Evolutionary conservation across 2,113 vertebrate species (phyloP).

Genomic region (Polypterus senegalus): DNA sequence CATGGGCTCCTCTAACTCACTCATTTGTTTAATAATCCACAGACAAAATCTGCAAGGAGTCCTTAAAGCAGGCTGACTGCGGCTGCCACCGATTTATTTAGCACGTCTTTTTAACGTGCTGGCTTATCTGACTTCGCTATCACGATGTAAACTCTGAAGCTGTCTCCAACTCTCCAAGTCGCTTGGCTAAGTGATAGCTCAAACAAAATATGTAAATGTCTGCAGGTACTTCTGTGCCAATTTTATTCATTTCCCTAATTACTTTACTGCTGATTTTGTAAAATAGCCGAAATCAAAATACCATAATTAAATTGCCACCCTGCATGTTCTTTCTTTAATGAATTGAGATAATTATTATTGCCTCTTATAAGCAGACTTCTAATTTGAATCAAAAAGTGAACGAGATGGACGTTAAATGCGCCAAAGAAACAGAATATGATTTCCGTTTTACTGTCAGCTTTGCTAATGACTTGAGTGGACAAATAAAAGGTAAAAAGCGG

Average conservation of each 20-base stretch:
- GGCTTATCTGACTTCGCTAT: too few relatives aligned
- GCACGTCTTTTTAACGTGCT: too few relatives aligned
- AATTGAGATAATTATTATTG: constrained; percentile 8
- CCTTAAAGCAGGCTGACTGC: too few relatives aligned
- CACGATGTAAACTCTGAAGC: background rate
- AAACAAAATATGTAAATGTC: constrained; percentile 14
- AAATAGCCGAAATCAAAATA: constrained; percentile 15
- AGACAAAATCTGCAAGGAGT: too few relatives aligned
- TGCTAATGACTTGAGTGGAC: too few relatives aligned
- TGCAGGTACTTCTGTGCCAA: constrained; percentile 13
- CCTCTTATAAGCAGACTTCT: constrained; percentile 6
- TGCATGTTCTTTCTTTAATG: constrained; percentile 2
- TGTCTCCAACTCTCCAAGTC: background rate
- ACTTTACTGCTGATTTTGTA: constrained; percentile 2
- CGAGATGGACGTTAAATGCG: background rate
- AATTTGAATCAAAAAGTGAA: constrained; percentile 4
- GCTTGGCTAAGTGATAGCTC: constrained; percentile 4
- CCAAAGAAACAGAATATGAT: background rate
- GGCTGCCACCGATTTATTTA: too few relatives aligned
- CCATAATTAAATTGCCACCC: constrained; percentile 10
- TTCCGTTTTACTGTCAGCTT: background rate
- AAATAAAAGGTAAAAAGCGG: too few relatives aligned
- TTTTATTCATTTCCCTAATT: constrained; percentile 18
- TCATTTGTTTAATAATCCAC: too few relatives aligned
- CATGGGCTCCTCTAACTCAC: too few relatives aligned